Conservation (phyloP, 2,113 vertebrate genomes). For the Barnardius zonarius region DNA sequence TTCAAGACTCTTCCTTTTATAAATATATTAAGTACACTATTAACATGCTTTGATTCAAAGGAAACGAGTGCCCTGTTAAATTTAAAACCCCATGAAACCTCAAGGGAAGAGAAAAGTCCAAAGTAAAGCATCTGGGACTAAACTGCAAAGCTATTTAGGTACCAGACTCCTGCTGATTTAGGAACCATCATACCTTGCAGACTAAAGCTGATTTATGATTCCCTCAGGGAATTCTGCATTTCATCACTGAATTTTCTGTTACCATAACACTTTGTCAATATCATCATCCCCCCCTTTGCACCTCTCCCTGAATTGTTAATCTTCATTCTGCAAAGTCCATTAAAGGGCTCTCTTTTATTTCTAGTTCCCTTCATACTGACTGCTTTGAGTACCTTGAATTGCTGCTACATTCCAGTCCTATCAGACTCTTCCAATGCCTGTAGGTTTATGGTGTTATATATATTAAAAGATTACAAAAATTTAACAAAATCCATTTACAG, state of each 20-base stretch:
- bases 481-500: background rate
- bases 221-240: conserved; percentile 15
- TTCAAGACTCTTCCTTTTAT: background rate
- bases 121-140: conserved; percentile 5
- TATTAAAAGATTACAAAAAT: background rate
- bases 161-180: conserved; percentile 45
- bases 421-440: background rate
- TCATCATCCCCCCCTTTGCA: background rate
- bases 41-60: conserved; percentile 10
- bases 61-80: background rate
- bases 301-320: background rate
- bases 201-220: conserved; percentile 46
- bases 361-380: background rate
- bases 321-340: background rate
- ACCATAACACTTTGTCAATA: conserved; percentile 27
- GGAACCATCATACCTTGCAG: conserved; percentile 14
- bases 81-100: conserved; percentile 14
- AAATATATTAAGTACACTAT: background rate
- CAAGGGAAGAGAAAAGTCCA: background rate
- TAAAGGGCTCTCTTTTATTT: background rate
- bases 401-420: conserved; percentile 7
- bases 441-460: background rate
- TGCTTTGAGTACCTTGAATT: background rate
- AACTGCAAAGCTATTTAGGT: conserved; percentile 27
- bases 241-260: conserved; percentile 38